Evolutionary conservation across 2,113 vertebrate genomes (phyloP).

Genomic region (Hippocampus guttulatus): DNA sequence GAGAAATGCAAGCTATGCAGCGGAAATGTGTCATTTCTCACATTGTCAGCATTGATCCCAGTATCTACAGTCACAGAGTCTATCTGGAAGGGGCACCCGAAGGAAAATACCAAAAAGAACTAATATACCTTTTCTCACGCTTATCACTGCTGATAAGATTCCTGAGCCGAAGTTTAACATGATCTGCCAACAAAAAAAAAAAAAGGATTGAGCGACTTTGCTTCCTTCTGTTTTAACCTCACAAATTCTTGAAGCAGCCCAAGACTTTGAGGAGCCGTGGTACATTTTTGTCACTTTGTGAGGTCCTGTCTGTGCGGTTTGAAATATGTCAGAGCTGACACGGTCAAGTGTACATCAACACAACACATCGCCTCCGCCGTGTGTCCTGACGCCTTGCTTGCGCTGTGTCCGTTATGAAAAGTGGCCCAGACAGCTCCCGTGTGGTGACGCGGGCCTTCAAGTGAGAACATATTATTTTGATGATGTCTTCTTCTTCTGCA

Average conservation of each 20-base stretch:
- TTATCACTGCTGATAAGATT: slow-evolving; percentile 68
- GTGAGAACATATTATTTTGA: slow-evolving; percentile 61
- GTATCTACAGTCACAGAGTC: slow-evolving; percentile 50
- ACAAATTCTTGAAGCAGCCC: slow-evolving; percentile 39
- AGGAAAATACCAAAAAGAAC: slow-evolving; percentile 50
- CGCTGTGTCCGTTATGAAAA: background rate
- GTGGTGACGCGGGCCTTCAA: slow-evolving; percentile 17
- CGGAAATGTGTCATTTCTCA: slow-evolving; percentile 65
- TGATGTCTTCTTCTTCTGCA: slow-evolving; percentile 44
- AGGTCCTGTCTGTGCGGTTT: slow-evolving; percentile 39
- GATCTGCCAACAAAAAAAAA: slow-evolving; percentile 44
- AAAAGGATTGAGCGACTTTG: slow-evolving; percentile 59
- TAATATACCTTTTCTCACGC: slow-evolving; percentile 67
- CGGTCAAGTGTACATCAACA: slow-evolving; percentile 1
- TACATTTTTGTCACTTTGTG: slow-evolving; percentile 40
- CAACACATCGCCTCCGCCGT: background rate
- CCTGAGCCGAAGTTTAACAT: slow-evolving; percentile 49
- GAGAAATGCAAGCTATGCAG: slow-evolving; percentile 33
- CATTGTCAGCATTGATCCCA: slow-evolving; percentile 61
- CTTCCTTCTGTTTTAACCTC: slow-evolving; percentile 52
- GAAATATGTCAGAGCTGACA: slow-evolving; percentile 21
- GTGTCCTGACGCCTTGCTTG: background rate
- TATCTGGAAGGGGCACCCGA: slow-evolving; percentile 35
- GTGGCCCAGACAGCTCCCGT: slow-evolving; percentile 1
- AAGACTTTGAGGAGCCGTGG: slow-evolving; percentile 25